These are phyloP conservation scores for Pelecanus crispus DNA, from an alignment of 2,113 vertebrate genomes.

Conservation along the genomic window DNA sequence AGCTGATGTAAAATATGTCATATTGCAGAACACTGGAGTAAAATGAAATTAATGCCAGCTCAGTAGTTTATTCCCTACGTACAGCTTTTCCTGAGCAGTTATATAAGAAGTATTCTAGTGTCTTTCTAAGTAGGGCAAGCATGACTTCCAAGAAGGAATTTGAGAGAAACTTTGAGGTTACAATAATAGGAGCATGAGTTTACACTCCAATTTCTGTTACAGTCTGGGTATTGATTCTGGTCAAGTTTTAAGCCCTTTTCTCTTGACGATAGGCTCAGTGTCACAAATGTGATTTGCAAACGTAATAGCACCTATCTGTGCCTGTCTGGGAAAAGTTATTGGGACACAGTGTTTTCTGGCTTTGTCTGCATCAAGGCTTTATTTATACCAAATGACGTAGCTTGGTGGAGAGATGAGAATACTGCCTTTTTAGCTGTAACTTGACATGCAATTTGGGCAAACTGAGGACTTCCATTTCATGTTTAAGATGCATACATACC, in stretches of 20 bases:
- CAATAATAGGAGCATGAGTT: not conserved
- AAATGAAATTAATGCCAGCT: constrained; percentile 47
- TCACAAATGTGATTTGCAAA: not conserved
- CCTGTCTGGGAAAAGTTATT: not conserved
- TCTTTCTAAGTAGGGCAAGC: constrained; percentile 18
- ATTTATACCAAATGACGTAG: not conserved
- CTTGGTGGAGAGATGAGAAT: not conserved
- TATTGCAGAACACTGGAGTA: not conserved
- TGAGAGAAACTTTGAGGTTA: not conserved
- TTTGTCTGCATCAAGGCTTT: not conserved
- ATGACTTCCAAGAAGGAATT: constrained; percentile 30
- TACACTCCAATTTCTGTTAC: not conserved
- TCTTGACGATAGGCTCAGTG: not conserved
- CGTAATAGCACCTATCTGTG: not conserved
- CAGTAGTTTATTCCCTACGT: constrained; percentile 13
- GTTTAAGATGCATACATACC: not conserved
- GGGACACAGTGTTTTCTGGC: not conserved
- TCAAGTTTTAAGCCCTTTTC: not conserved
- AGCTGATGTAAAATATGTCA: constrained; percentile 21
- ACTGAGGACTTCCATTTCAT: not conserved
- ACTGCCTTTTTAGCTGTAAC: not conserved
- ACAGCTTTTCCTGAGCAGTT: not conserved
- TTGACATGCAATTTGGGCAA: not conserved
- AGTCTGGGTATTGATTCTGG: not conserved
- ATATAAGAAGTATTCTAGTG: constrained; percentile 5